Evolutionary conservation across 2,888 invertebrate species (phyloP).

Genomic region (Strigamia maritima): DNA sequence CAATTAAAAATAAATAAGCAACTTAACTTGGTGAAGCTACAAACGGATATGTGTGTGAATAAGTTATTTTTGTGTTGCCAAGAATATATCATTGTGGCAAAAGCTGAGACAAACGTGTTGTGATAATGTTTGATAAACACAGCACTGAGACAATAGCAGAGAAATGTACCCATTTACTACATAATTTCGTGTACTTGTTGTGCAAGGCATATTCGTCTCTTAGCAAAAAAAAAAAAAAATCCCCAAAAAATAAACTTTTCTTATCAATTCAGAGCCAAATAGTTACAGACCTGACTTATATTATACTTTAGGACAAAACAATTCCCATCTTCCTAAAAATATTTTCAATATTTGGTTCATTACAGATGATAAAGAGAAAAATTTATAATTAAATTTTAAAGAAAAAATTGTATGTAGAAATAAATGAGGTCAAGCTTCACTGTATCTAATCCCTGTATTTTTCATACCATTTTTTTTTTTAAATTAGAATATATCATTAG

Average conservation of each 20-base stretch:
- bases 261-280: conserved; percentile 35
- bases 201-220: conserved; percentile 33
- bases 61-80: conserved; percentile 34
- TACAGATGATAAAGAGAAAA: neutral
- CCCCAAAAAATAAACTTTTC: neutral
- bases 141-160: conserved; percentile 8
- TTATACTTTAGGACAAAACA: conserved; percentile 13
- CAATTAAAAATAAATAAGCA: conserved; percentile 5
- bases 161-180: conserved; percentile 24
- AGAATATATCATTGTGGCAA: conserved; percentile 31
- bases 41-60: conserved; percentile 32
- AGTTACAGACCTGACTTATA: neutral
- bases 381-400: neutral
- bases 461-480: conserved; percentile 17
- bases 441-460: conserved; percentile 37
- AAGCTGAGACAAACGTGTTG: conserved; percentile 33
- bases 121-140: conserved; percentile 11
- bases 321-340: conserved; percentile 6
- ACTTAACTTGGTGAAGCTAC: conserved; percentile 5
- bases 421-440: conserved; percentile 19
- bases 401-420: neutral
- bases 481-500: neutral
- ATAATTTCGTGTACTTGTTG: conserved; percentile 28
- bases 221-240: neutral
- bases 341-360: neutral